Evolutionary conservation across 2,888 invertebrate genomes (phyloP).

Genomic region (Cactoblastis cactorum): DNA sequence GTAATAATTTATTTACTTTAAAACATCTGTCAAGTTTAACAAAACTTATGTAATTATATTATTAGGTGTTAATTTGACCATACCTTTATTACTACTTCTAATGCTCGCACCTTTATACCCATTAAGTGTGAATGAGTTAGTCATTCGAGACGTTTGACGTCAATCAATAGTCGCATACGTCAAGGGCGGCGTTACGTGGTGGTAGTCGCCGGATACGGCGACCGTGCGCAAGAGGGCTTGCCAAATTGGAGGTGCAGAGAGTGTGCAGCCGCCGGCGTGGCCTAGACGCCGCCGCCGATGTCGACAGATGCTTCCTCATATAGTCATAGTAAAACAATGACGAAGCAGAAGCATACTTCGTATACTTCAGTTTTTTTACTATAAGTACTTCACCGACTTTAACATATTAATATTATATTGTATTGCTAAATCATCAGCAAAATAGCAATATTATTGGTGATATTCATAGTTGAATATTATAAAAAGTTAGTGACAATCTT

Average conservation of each 20-base stretch:
- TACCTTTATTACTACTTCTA: background rate
- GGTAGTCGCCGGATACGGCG: slow-evolving; percentile 23
- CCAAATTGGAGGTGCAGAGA: slow-evolving; percentile 37
- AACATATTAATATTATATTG: too few species aligned
- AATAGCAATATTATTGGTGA: too few species aligned
- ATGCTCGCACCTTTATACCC: too few species aligned
- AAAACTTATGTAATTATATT: too few species aligned
- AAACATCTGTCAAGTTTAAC: too few species aligned
- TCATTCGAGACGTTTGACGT: slow-evolving; percentile 25
- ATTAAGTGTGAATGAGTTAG: slow-evolving; percentile 1
- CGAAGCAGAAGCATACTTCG: background rate
- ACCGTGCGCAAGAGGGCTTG: slow-evolving; percentile 30
- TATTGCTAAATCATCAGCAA: too few species aligned
- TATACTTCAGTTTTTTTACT: background rate
- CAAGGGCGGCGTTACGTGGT: slow-evolving; percentile 28
- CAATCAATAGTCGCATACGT: slow-evolving; percentile 30
- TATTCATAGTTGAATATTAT: too few species aligned
- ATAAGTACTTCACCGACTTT: background rate
- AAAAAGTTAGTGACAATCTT: too few species aligned
- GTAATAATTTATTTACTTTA: too few species aligned
- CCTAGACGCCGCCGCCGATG: slow-evolving; percentile 37
- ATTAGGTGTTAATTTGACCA: background rate
- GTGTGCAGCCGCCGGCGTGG: slow-evolving; percentile 17
- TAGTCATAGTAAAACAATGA: slow-evolving; percentile 19
- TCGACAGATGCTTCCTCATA: slow-evolving; percentile 61